Evolutionary conservation across 1,140 invertebrate genomes (phyloP).

Genomic region (Drosophila pseudoananassae): DNA sequence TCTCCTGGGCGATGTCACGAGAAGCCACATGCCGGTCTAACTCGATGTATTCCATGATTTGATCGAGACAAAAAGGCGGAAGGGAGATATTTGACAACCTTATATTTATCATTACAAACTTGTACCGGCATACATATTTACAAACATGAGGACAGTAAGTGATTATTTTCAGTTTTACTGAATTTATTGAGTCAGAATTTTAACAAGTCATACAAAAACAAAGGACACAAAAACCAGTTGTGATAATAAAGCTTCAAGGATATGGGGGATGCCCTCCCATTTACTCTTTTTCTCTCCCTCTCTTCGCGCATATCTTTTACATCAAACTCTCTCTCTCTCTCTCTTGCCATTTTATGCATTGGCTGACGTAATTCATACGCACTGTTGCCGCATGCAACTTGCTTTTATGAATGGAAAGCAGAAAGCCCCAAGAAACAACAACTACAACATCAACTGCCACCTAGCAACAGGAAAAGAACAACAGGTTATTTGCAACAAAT

Average conservation of each 20-base stretch:
- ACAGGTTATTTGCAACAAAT: slow-evolving; percentile 28
- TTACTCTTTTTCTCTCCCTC: background rate
- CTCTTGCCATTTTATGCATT: slow-evolving; percentile 17
- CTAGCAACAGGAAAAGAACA: slow-evolving; percentile 30
- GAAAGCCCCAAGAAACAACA: slow-evolving; percentile 26
- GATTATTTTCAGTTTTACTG: slow-evolving; percentile 6
- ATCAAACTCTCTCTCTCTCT: slow-evolving; percentile 21
- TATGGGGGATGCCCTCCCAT: background rate
- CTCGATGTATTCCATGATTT: too few species aligned
- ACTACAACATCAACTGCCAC: slow-evolving; percentile 21
- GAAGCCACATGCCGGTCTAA: too few species aligned
- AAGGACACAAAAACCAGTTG: slow-evolving; percentile 1
- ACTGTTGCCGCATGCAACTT: slow-evolving; percentile 65
- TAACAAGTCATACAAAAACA: background rate
- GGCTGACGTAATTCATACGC: slow-evolving; percentile 67
- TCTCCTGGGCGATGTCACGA: too few species aligned
- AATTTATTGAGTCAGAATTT: background rate
- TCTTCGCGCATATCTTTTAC: slow-evolving; percentile 17
- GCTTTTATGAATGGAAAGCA: slow-evolving; percentile 77
- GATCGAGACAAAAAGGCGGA: too few species aligned
- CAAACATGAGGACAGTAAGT: background rate
- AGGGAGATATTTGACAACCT: too few species aligned
- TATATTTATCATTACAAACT: slow-evolving; percentile 42
- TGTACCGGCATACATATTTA: slow-evolving; percentile 13
- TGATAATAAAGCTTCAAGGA: slow-evolving; percentile 23